A percentile compares a stretch with the other conserved stretches of the same genome.
phyloP scores from a whole-genome alignment of 2,113 vertebrate species.

The Odontesthes bonariensis region DNA sequence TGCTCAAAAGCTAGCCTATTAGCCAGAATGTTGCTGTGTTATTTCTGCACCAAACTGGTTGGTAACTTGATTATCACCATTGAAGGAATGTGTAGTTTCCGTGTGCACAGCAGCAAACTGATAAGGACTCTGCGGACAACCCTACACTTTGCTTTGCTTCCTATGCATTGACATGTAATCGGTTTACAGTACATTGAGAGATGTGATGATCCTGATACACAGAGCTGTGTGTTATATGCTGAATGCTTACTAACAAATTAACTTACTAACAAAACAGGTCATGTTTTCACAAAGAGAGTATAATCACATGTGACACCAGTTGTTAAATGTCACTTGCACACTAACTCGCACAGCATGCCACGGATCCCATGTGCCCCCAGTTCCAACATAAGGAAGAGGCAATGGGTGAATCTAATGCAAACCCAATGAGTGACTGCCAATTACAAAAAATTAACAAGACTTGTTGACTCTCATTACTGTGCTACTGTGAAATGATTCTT shows the following conservation, averaged over 20 bases:
- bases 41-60: too few relatives aligned
- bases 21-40: too few relatives aligned
- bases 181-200: too few relatives aligned
- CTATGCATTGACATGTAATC: too few relatives aligned
- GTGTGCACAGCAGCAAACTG: too few relatives aligned
- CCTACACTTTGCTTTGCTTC: too few relatives aligned
- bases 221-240: background rate
- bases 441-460: slow-evolving; percentile 15
- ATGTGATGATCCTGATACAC: too few relatives aligned
- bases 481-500: slow-evolving; percentile 21
- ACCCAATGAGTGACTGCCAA: background rate
- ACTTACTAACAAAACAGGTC: background rate
- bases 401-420: background rate
- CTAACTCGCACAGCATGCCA: background rate
- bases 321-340: slow-evolving; percentile 3
- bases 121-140: too few relatives aligned
- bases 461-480: slow-evolving; percentile 3
- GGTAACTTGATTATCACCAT: too few relatives aligned
- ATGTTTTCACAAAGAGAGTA: background rate
- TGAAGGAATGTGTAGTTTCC: too few relatives aligned
- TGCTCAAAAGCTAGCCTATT: too few relatives aligned
- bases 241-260: background rate
- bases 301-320: slow-evolving; percentile 7
- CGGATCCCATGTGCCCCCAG: background rate
- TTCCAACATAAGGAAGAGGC: background rate